These are phyloP conservation scores for Nasonia longicornis DNA, from an alignment of 1,140 invertebrate species.

Conservation along the genomic window DNA sequence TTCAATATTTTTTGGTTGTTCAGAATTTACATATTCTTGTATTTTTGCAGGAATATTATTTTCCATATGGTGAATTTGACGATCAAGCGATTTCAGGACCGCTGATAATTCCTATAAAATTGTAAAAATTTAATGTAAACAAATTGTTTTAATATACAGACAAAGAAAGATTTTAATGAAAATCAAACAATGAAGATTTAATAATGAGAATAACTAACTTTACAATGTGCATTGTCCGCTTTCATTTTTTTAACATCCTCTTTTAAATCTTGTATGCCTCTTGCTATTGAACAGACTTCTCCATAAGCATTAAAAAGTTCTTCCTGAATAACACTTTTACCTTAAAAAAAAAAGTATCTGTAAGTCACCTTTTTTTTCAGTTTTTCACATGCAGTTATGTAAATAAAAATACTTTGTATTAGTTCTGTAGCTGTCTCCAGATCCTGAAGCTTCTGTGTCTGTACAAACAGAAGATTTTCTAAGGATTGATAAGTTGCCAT, in stretches of 20 bases:
- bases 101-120: constrained; percentile 48
- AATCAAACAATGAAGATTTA: not conserved
- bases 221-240: constrained; percentile 48
- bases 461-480: constrained; percentile 42
- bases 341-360: constrained; percentile 45
- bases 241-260: constrained; percentile 48
- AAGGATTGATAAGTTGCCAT: constrained; percentile 37
- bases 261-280: constrained; percentile 44
- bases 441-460: constrained; percentile 43
- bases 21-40: constrained; percentile 43
- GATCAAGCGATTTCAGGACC: constrained; percentile 41
- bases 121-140: not conserved
- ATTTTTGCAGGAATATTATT: constrained; percentile 53
- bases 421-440: constrained; percentile 44
- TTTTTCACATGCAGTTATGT: not conserved
- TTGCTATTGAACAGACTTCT: constrained; percentile 33
- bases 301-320: constrained; percentile 41
- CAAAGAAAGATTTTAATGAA: not conserved
- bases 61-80: constrained; percentile 53
- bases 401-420: constrained; percentile 37
- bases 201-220: constrained; percentile 45
- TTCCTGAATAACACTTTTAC: constrained; percentile 48
- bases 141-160: not conserved
- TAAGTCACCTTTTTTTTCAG: not conserved
- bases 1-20: constrained; percentile 23